Evolutionary conservation across 2,113 vertebrate species (phyloP).

Genomic region (zebrafish (Danio rerio)): GRCz12tu NC_133189.1:39271501-39272000

Average conservation of each 20-base stretch:
- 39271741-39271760: background rate
- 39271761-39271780: too few species aligned
- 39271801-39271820: too few species aligned
- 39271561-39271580: background rate
- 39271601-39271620: too few species aligned
- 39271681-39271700: background rate
- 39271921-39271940: background rate
- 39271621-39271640: too few species aligned
- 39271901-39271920: too few species aligned
- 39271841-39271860: too few species aligned
- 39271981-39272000: background rate
- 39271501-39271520: slow-evolving; percentile 90
- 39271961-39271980: background rate
- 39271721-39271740: background rate
- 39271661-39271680: too few species aligned
- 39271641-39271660: too few species aligned
- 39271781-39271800: too few species aligned
- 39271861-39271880: too few species aligned
- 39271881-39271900: too few species aligned
- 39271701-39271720: background rate
- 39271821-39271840: too few species aligned
- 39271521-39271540: slow-evolving; percentile 89
- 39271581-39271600: background rate
- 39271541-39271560: slow-evolving; percentile 84
- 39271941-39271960: background rate